These are phyloP conservation scores for Periophthalmus magnuspinnatus DNA, from an alignment of 2,797 vertebrate species.

Conservation along the genomic window DNA sequence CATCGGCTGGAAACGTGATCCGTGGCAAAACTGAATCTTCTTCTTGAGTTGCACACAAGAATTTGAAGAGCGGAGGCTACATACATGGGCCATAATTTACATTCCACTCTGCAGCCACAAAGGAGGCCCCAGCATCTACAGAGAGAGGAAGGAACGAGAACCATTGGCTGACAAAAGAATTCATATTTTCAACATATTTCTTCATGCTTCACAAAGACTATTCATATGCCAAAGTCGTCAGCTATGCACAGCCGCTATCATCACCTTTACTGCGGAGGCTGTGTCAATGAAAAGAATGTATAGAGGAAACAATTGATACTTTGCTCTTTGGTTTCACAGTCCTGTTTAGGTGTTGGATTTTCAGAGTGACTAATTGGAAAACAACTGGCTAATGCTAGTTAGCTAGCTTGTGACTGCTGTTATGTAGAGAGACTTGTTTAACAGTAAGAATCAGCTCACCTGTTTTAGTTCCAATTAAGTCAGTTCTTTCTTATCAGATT, in stretches of 20 bases:
- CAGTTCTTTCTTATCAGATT: too few relatives aligned
- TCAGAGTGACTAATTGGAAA: too few relatives aligned
- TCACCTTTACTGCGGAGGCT: conserved; percentile 12
- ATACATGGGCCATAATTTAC: conserved; percentile 42
- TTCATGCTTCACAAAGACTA: not conserved
- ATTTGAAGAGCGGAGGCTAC: conserved; percentile 33
- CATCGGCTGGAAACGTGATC: conserved; percentile 43
- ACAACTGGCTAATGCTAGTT: too few relatives aligned
- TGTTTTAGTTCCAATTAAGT: too few relatives aligned
- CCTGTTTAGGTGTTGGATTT: too few relatives aligned
- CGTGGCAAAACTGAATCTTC: conserved; percentile 33
- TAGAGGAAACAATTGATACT: conserved; percentile 15
- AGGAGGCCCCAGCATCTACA: conserved; percentile 22
- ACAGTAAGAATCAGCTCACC: too few relatives aligned
- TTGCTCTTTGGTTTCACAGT: too few relatives aligned
- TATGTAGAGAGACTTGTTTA: too few relatives aligned
- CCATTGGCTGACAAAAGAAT: conserved; percentile 21
- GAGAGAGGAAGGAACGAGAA: not conserved
- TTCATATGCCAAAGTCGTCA: not conserved
- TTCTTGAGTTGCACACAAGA: conserved; percentile 44
- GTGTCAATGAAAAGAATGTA: conserved; percentile 44
- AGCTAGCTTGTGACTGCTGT: too few relatives aligned
- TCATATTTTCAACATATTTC: conserved; percentile 22
- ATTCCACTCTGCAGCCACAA: conserved; percentile 42
- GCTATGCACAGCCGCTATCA: conserved; percentile 24